Evolutionary conservation across 1,140 invertebrate species (phyloP).

Genomic region (Atopsyche davidsoni): DNA sequence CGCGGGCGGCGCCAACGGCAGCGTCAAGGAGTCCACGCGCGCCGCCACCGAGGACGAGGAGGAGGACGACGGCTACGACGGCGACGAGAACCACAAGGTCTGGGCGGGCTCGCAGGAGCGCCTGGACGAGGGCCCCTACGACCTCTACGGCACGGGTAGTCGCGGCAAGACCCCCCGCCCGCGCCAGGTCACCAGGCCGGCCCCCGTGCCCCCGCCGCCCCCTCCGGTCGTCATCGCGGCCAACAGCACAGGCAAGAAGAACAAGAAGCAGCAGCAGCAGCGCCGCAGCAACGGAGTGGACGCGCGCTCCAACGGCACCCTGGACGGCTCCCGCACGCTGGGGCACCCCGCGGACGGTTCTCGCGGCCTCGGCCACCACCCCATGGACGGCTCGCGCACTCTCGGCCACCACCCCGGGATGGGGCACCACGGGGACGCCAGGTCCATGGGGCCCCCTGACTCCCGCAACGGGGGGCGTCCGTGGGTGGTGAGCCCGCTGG

Average conservation of each 20-base stretch:
- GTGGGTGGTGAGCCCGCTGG: constrained; percentile 34
- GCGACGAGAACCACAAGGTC: constrained; percentile 89
- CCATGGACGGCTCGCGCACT: constrained; percentile 47
- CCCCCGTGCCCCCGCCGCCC: constrained; percentile 72
- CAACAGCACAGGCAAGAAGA: constrained; percentile 54
- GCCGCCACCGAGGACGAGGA: constrained; percentile 56
- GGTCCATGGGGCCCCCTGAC: constrained; percentile 38
- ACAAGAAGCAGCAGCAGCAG: constrained; percentile 41
- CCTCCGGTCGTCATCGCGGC: constrained; percentile 34
- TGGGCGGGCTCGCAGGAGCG: constrained; percentile 78
- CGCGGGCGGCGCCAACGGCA: constrained; percentile 38
- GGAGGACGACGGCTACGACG: constrained; percentile 75
- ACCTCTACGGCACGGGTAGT: constrained; percentile 65
- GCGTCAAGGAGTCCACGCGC: constrained; percentile 44
- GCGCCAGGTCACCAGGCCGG: constrained; percentile 69
- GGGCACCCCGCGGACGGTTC: constrained; percentile 35
- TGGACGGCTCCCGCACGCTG: constrained; percentile 44
- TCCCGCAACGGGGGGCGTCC: constrained; percentile 33
- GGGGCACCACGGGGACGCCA: constrained; percentile 33
- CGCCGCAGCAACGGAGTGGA: constrained; percentile 39
- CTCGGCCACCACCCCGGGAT: constrained; percentile 46
- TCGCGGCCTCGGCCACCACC: constrained; percentile 43
- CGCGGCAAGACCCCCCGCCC: constrained; percentile 70
- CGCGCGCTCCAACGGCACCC: constrained; percentile 30
- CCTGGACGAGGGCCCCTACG: constrained; percentile 62